Percentiles rank a stretch among this genome's conserved stretches.
Evolutionary conservation across 2,113 vertebrate species (phyloP).

Genomic region (Sylvietta virens): DNA sequence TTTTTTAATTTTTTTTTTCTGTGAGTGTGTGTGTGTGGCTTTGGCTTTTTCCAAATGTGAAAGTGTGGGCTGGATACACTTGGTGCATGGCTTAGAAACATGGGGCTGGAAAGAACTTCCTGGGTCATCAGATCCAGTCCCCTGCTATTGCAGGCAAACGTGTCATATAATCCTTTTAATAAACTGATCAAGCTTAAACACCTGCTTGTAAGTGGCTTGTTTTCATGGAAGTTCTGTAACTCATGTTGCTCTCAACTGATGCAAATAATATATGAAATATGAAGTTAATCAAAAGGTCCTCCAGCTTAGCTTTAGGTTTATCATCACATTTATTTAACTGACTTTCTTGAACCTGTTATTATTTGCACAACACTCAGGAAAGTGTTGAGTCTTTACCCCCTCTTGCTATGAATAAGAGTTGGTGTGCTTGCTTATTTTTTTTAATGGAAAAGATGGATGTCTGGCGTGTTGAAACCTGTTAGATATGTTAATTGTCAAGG

Average conservation of each 20-base stretch:
- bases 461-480: conserved; percentile 63
- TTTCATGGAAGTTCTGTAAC: conserved; percentile 67
- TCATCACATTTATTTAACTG: conserved; percentile 39
- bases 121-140: conserved; percentile 66
- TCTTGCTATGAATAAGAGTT: conserved; percentile 53
- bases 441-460: conserved; percentile 67
- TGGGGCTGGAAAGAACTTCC: conserved; percentile 65
- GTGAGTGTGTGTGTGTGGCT: conserved; percentile 39
- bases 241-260: conserved; percentile 59
- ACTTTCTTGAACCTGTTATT: conserved; percentile 35
- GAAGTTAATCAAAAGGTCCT: conserved; percentile 69
- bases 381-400: conserved; percentile 55
- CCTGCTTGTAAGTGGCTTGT: conserved; percentile 69
- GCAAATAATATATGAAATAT: conserved; percentile 66
- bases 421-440: conserved; percentile 64
- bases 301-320: conserved; percentile 55
- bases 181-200: conserved; percentile 69
- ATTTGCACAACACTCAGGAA: conserved; percentile 58
- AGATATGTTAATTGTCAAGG: conserved; percentile 63
- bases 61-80: conserved; percentile 62
- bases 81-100: conserved; percentile 62
- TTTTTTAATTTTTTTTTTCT: background rate
- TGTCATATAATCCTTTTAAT: conserved; percentile 68
- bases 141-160: conserved; percentile 63
- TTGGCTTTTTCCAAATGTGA: conserved; percentile 61